Conservation (phyloP, 2,113 vertebrate species). For the Phylloscopus trochiloides region DNA sequence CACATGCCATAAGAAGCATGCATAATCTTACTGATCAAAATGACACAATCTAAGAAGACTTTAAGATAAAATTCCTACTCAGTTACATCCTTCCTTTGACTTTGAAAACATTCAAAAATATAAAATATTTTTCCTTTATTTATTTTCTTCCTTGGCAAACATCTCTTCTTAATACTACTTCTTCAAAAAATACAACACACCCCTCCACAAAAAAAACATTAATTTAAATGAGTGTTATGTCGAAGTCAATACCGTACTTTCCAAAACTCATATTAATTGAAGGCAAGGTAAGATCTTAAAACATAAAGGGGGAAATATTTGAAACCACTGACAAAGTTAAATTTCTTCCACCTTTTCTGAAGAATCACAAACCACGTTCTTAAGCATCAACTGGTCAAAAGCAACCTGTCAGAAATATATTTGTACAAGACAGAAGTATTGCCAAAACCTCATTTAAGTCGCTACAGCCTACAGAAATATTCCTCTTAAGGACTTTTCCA, state of each 20-base stretch:
- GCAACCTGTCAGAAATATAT: background rate
- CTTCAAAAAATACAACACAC: background rate
- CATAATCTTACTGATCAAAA: background rate
- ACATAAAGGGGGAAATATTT: background rate
- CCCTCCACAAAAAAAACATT: background rate
- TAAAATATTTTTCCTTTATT: background rate
- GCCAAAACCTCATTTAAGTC: background rate
- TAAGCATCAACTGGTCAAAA: background rate
- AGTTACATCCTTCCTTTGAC: background rate
- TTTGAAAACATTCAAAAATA: background rate
- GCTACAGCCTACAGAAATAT: background rate
- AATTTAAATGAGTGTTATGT: background rate
- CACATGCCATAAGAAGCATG: background rate
- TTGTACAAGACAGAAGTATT: background rate
- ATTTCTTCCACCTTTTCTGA: background rate
- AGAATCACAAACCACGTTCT: background rate
- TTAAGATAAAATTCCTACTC: background rate
- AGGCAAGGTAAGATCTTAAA: background rate
- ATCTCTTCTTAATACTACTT: background rate
- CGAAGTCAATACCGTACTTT: background rate
- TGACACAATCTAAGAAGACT: background rate
- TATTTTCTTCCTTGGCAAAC: background rate
- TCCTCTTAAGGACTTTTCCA: background rate
- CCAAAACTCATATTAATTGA: background rate
- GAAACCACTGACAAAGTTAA: background rate